These are phyloP conservation scores for Brachionus asplanchnoidis DNA, from an alignment of 1,140 invertebrate species.

Conservation along the genomic window DNA sequence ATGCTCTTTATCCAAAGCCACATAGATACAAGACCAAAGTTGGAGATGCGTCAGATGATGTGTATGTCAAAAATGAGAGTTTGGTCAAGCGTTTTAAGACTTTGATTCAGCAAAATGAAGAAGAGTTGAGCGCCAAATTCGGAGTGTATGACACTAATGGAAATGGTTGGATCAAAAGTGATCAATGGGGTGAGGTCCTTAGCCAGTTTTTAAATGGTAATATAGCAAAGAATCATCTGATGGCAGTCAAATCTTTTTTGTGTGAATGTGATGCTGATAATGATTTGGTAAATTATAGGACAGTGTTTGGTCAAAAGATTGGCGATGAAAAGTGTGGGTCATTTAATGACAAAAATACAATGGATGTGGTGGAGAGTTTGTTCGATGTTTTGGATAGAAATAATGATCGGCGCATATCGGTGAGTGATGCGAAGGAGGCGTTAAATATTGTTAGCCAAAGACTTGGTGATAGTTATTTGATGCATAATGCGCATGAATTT, in stretches of 20 bases:
- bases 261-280: conserved; percentile 16
- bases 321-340: neutral
- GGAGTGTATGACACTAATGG: neutral
- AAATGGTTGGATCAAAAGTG: neutral
- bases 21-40: conserved; percentile 18
- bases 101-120: neutral
- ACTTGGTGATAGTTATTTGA: neutral
- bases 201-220: conserved; percentile 1
- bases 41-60: neutral
- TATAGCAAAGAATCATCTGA: neutral
- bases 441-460: neutral
- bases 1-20: neutral
- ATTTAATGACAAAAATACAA: conserved; percentile 12
- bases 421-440: neutral
- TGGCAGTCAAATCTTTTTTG: neutral
- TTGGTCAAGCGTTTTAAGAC: neutral
- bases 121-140: neutral
- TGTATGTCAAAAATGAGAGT: neutral
- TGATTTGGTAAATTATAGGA: neutral
- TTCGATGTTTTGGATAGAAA: neutral
- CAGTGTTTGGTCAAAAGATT: neutral
- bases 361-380: neutral
- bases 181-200: neutral
- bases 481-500: neutral
- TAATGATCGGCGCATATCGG: conserved; percentile 6